Evolutionary conservation across 2,888 invertebrate genomes (phyloP), one percentile per base, ranked within the genome.

Genomic region (Drosophila rubida): DNA sequence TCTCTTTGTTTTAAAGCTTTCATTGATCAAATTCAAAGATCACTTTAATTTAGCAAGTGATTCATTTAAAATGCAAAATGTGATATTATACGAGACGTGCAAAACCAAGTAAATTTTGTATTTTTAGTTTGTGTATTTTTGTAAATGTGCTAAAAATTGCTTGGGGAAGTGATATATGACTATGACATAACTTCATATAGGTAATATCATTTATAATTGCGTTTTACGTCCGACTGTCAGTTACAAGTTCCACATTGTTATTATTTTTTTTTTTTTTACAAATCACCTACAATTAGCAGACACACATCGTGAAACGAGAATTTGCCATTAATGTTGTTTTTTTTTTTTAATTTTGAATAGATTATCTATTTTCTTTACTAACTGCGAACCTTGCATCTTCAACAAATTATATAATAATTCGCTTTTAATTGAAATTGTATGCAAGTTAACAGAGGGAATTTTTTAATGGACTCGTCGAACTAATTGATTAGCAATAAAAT

Each of bases 21-120:
- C 35, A 74, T 74, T 71, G 75, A 71, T 69, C 53, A 54, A 32
- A 46, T 13, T 22, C 32, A 0, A 13, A 41, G 41, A 42, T 35
- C 7, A 19, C 22, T 45, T 8, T 37, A 45, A 22, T 60, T 54
- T 32, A 19, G 16, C 41, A 19, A 23, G 25, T 74, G 62, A 71
- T 4, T 74, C 71, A 74, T 41, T n/a, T 19, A 19, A 22, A 14
- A 16, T 27, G 37, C 4, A 25, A 45, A 16, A 19, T 37, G 4
- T 8, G 7, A 68, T 67, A 68, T 30, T 39, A 27, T 2, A 30
- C 25, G 16, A 72, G 13, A 66, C 54, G 66, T 59, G 65, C 58
- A n/a, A 35, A 53, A 35, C 19, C 9, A 39, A 54, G 41, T 22
- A 41, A 49, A 14, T 11, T n/a, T 11, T 14, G n/a, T 22, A 48